Conservation (phyloP, 2,888 invertebrate genomes). For the Hypselothyrea guttata region DNA sequence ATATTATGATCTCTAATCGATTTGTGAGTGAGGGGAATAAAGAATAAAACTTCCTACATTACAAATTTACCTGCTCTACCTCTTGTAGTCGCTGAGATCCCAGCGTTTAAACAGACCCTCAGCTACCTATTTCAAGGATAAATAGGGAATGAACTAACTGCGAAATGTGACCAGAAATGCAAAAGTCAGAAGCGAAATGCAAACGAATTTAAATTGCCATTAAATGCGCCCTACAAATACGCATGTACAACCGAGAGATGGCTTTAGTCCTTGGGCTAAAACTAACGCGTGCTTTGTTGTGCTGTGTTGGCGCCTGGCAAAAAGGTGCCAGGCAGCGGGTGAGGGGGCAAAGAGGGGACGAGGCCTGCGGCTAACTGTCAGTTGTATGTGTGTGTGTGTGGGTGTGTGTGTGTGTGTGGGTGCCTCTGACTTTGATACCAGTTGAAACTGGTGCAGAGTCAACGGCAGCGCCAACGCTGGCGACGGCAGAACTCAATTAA, state of each 20-base stretch:
- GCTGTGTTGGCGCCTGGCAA: conserved; percentile 36
- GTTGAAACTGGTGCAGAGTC: conserved; percentile 7
- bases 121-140: not conserved
- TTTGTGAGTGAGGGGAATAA: not conserved
- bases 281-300: conserved; percentile 53
- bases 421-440: conserved; percentile 44
- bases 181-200: conserved; percentile 59
- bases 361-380: conserved; percentile 26
- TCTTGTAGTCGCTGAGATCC: no score
- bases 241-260: conserved; percentile 31
- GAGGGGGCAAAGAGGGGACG: not conserved
- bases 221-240: conserved; percentile 47
- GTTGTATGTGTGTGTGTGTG: not conserved
- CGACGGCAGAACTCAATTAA: conserved; percentile 67
- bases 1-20: no score
- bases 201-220: conserved; percentile 70
- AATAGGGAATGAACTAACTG: not conserved
- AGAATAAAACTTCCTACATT: no score
- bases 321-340: conserved; percentile 27
- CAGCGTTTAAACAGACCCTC: no score
- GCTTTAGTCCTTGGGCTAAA: conserved; percentile 32
- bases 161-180: conserved; percentile 27
- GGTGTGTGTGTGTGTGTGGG: no score
- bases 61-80: no score
- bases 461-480: conserved; percentile 5